Evolutionary conservation across 2,797 vertebrate species (phyloP), one percentile per base, ranked within the genome.

Genomic region (Tiaroga cobitis): DNA sequence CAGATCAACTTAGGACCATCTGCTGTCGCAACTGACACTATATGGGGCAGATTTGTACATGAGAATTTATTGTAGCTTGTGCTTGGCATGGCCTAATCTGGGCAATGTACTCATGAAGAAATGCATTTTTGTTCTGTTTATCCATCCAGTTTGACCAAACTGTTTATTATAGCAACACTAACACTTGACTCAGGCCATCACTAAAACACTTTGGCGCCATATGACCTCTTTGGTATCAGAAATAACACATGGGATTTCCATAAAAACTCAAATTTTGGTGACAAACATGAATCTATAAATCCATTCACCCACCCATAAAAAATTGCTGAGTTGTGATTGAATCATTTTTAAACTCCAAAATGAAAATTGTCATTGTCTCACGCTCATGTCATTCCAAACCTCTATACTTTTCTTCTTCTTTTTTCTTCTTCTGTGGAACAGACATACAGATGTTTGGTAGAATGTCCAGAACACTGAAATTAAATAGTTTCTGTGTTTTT

Each of bases 1-100:
- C 56, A 74, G 56, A 65, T 80, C n/a, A 80, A 41, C 26, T 61
- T 37, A 9, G 70, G 70, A 5, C 54, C 56, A 65, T 74, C 81
- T 74, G 56, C 18, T 63, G 56, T 32, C 37, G 69, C 19, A 74
- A 32, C 29, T 49, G 70, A 82, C 70, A 73, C 69, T 73, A 46
- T 4, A 16, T 43, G 13, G 49, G 29, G 15, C 49, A 15, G 49
- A 78, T 10, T 68, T 49, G 61, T 43, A 41, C 19, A 56, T 54
- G 21, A 54, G 8, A 56, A 18, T 34, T 21, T 32, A 32, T 41
- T 29, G 32, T 61, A n/a, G 21, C 8, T 43, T 72, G 34, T 41
- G 34, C n/a, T 70, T 82, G 68, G 41, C 37, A 43, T 43, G 51
- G 26, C 13, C 29, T 65, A 61, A 61, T 59, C 54, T 34, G 3